phyloP scores from a whole-genome alignment of 2,113 vertebrate species.

The Pteronura brasiliensis region DNA sequence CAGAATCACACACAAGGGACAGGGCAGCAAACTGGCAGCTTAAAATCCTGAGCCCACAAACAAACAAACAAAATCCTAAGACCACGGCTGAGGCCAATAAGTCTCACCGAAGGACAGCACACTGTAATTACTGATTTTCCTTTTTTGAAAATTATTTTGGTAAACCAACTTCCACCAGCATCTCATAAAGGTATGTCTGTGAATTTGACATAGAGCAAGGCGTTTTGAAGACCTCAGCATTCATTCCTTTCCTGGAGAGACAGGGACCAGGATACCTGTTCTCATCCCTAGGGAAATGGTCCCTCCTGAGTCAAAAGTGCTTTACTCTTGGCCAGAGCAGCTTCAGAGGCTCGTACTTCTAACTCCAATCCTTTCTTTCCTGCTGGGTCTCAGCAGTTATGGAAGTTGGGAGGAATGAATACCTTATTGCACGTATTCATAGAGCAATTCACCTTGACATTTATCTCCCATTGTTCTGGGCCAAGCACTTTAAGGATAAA shows the following conservation, averaged over 20 bases:
- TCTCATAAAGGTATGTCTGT: neutral
- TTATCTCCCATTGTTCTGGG: neutral
- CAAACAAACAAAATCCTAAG: neutral
- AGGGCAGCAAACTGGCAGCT: neutral
- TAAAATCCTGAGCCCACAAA: neutral
- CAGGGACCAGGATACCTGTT: neutral
- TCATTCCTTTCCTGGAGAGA: neutral
- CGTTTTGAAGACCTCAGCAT: constrained; percentile 8
- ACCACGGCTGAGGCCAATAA: neutral
- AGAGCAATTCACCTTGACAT: neutral
- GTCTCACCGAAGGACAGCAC: neutral
- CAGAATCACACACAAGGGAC: neutral
- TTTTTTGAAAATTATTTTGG: constrained; percentile 7
- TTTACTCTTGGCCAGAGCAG: neutral
- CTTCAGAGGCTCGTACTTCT: neutral
- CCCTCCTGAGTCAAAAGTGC: neutral
- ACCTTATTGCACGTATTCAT: neutral
- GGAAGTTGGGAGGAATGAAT: neutral
- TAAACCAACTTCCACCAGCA: neutral
- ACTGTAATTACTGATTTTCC: neutral
- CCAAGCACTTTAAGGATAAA: neutral
- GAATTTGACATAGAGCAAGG: neutral
- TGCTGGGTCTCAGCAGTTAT: neutral
- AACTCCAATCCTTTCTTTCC: neutral
- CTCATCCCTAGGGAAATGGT: neutral